Conservation (phyloP, 2,113 vertebrate genomes). For the Myotis yumanensis region DNA sequence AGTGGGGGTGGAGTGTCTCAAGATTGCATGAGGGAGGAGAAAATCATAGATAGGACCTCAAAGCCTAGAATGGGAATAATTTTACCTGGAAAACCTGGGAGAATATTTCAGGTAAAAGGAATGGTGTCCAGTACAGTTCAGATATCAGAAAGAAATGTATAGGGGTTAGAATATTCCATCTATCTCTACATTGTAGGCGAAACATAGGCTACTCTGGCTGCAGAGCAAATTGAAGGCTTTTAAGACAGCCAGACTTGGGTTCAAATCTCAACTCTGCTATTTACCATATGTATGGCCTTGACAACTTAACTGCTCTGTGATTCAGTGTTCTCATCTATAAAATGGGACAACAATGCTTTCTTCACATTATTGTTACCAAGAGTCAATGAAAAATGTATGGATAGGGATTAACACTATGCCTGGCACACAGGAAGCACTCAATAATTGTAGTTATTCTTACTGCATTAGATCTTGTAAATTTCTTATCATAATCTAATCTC, state of each 20-base stretch:
- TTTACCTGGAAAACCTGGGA: background rate
- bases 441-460: background rate
- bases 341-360: accelerated
- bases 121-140: background rate
- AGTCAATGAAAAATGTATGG: background rate
- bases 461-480: accelerated
- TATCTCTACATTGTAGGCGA: background rate
- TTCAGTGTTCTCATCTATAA: background rate
- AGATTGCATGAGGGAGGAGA: background rate
- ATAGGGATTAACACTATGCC: background rate
- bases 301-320: background rate
- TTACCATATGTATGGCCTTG: background rate
- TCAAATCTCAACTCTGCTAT: background rate
- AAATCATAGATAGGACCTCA: background rate
- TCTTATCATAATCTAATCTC: background rate
- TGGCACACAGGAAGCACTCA: background rate
- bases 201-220: background rate
- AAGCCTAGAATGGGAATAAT: background rate
- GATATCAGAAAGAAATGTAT: background rate
- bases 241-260: background rate
- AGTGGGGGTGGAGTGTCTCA: background rate
- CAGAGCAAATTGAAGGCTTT: background rate
- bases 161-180: background rate
- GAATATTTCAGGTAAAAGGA: background rate
- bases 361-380: background rate